Evolutionary conservation across 23 tunicate genomes (phyloP), one percentile per base, ranked within the genome.

Genomic region (Oikopleura dioica): DNA sequence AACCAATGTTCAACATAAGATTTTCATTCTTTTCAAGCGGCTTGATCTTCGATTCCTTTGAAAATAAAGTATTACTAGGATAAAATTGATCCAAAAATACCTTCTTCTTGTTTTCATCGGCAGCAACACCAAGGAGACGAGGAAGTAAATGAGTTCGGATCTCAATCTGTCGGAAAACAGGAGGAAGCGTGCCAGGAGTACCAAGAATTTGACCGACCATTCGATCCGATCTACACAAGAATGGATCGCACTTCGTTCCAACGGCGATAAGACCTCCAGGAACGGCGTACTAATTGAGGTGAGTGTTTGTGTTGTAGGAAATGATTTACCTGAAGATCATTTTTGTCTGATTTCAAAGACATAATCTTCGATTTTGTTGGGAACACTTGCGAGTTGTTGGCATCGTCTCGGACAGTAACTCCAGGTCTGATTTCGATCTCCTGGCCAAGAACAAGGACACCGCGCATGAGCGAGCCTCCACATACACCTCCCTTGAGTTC

Each of bases 351-450:
- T 77, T 81, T 86, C 34, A 94, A 58, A 0, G 86, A 81, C 37
- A 94, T 84, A 76, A 94, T 81, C 77, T 79, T 94, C 21, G 99
- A 94, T 37, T 80, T 76, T 68, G 87, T 94, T 1, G 99, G 99
- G 1, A 82, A 82, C 21, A 94, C 99, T 83, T 94, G 85, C 0
- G 82, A 83, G 67, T 81, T 94, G 68, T 94, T 95, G 67, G 83
- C 88, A n/a, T 84, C 37, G 72, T 83, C 99, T 80, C 87, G 82
- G 0, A 87, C 77, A 21, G 83, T 83, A 37, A 94, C 87, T 79
- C 99, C 99, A 0, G 99, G 99, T 29, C 99, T 83, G 72, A 94
- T 86, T 86, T 94, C 99, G 68, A 94, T 94, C 69, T 94, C 99
- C 63, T 94, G 99, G 1, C 89, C 99, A 35, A 94, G 83, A 76